Conservation (phyloP, 2,797 vertebrate genomes). For the Rhynchonycteris naso region DNA sequence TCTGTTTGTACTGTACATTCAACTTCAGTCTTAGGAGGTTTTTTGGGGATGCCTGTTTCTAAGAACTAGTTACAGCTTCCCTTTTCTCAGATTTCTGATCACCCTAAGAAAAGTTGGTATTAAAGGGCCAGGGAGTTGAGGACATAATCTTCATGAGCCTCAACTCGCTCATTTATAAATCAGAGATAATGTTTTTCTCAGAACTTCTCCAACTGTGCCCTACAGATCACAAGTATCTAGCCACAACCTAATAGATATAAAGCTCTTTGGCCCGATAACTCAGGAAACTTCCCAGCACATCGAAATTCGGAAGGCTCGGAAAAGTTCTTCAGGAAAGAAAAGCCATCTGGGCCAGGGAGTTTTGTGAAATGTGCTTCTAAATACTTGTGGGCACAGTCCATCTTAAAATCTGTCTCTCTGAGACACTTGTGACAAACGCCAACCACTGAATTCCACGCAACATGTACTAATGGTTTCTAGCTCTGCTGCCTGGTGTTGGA, state of each 20-base stretch:
- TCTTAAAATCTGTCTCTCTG: background rate
- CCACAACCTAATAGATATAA: background rate
- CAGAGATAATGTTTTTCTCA: constrained; percentile 31
- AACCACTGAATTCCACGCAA: background rate
- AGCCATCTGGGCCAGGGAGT: background rate
- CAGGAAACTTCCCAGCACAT: background rate
- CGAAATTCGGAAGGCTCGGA: background rate
- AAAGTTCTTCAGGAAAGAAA: background rate
- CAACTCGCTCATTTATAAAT: background rate
- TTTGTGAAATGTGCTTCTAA: background rate
- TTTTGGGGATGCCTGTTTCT: background rate
- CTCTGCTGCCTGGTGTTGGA: background rate
- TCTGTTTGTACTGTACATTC: accelerated
- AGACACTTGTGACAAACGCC: background rate
- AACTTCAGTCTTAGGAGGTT: background rate
- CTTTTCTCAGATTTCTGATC: constrained; percentile 9
- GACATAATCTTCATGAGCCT: background rate
- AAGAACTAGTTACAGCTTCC: background rate
- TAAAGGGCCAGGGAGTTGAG: background rate
- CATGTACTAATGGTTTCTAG: background rate
- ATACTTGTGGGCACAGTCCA: background rate
- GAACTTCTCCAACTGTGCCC: background rate
- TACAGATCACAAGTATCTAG: background rate
- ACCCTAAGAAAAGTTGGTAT: background rate
- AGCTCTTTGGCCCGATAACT: background rate